Conservation (phyloP, 2,888 invertebrate genomes). For the Drosophila peninsularis region DNA sequence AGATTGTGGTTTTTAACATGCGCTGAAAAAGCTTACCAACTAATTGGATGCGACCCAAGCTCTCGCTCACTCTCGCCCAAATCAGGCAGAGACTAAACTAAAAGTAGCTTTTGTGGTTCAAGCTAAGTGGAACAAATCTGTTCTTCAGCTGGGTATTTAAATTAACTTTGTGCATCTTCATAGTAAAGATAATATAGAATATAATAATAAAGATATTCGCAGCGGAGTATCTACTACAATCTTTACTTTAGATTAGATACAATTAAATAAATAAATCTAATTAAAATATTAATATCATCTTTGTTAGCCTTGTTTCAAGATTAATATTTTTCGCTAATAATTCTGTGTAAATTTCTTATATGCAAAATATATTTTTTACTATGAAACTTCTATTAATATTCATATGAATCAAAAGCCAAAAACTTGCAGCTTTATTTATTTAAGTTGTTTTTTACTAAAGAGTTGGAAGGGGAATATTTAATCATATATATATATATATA, state of each 20-base stretch:
- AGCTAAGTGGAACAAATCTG: slow-evolving; percentile 21
- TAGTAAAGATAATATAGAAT: too few relatives aligned
- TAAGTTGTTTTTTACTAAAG: not conserved
- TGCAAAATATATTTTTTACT: not conserved
- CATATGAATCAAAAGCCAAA: not conserved
- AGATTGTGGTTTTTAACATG: slow-evolving; percentile 76
- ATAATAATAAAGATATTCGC: too few relatives aligned
- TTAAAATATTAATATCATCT: not conserved
- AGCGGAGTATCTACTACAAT: too few relatives aligned
- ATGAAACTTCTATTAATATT: not conserved
- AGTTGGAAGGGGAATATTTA: not conserved
- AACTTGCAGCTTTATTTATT: not conserved
- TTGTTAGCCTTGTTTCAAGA: not conserved
- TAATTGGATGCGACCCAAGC: slow-evolving; percentile 52
- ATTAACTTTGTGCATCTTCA: too few relatives aligned
- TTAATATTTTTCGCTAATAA: not conserved
- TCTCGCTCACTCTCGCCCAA: slow-evolving; percentile 20
- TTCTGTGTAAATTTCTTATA: not conserved
- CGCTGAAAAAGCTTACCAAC: slow-evolving; percentile 45
- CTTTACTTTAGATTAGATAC: not conserved
- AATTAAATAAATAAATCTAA: not conserved
- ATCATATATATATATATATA: too few relatives aligned
- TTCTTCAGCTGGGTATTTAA: not conserved
- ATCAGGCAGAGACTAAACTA: slow-evolving; percentile 43
- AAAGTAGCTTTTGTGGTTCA: slow-evolving; percentile 48